Evolutionary conservation across 1,140 invertebrate genomes (phyloP), one percentile per base, ranked within the genome.

Genomic region (Oedothorax gibbosus): DNA sequence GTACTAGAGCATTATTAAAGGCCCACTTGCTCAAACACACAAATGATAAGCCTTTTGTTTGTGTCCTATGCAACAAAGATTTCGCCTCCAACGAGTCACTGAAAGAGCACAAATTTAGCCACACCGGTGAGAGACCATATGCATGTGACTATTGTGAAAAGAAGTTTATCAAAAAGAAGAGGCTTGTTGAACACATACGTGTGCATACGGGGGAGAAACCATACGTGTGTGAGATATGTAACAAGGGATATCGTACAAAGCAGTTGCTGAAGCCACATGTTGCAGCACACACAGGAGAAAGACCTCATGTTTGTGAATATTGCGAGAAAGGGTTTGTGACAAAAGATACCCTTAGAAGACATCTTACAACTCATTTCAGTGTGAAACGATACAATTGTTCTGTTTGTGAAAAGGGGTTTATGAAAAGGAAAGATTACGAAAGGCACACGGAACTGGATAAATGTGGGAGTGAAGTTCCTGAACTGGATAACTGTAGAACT

Each of bases 391-490:
- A 68, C 49, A 21, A 14, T 3, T 68, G 65, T 68, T 20, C n/a
- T 35, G 20, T 68, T 68, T 68, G 65, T 68, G 18, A 21, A 11
- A 69, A 68, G 21, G 65, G 65, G 21, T 68, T 68, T 68, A 68
- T 49, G 0, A 35, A 14, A 68, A 11, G 20, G 11, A 68, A 5
- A 35, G 1, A 35, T 35, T 35, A 2, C 35, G 2, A 35, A 35
- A 35, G 35, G 35, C 35, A 35, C 35, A 35, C 35, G 35, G 35
- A 35, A 35, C 35, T 35, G 35, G 5, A 35, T 35, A 35, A 35
- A 35, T 35, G 35, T 35, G 35, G 35, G 35, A 35, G 35, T 35
- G 35, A 35, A 35, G 35, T 5, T 35, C 35, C 5, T 35, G 35
- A 35, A 5, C 35, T 35, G 35, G 35, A 35, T 35, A 35, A 35